These are phyloP conservation scores for Eonycteris spelaea DNA, from an alignment of 2,113 vertebrate genomes.

Conservation along the genomic window DNA sequence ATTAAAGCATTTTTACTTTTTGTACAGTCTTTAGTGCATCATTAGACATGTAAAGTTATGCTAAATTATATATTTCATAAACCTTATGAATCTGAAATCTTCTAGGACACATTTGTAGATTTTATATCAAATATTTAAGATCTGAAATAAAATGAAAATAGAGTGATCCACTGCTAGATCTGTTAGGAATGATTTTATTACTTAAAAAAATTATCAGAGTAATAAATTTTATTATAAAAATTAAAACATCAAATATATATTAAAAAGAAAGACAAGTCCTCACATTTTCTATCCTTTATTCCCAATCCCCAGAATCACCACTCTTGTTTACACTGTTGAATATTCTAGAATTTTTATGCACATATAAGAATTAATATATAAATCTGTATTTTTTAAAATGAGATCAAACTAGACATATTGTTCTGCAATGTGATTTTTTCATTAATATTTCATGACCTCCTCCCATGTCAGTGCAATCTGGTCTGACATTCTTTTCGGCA, in stretches of 20 bases:
- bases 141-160: slow-evolving; percentile 19
- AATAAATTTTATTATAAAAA: neutral
- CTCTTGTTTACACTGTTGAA: neutral
- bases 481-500: neutral
- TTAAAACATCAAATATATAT: neutral
- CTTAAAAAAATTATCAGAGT: neutral
- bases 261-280: neutral
- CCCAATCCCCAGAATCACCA: neutral
- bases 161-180: neutral
- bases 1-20: neutral
- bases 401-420: neutral
- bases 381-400: slow-evolving; percentile 68
- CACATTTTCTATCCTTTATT: neutral
- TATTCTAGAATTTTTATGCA: neutral
- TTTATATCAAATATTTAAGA: neutral
- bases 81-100: neutral
- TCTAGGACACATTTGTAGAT: neutral
- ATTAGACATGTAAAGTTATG: neutral
- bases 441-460: slow-evolving; percentile 15
- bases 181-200: slow-evolving; percentile 5
- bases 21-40: neutral
- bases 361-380: neutral
- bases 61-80: neutral
- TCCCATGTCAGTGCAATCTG: neutral
- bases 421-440: neutral